Evolutionary conservation across 2,113 vertebrate genomes (phyloP), one percentile per base, ranked within the genome.

Genomic region (Cinclus mexicanus): DNA sequence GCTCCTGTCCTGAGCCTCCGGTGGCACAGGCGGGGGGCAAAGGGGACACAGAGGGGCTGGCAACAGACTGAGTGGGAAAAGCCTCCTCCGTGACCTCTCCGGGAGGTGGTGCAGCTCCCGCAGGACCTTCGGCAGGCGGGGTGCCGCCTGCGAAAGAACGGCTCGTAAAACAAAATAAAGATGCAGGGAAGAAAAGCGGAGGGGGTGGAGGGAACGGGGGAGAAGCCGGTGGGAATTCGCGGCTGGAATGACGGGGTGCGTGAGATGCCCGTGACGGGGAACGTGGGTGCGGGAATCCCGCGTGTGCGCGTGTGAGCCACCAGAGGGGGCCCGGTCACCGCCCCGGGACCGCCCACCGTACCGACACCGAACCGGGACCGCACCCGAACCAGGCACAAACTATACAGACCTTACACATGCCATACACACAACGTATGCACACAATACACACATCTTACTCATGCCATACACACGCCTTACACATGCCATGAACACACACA

Each of bases 141-240:
- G 13, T 21, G 42, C 31, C 13, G 33, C 37, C 49, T 14, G 28
- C 1, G 0, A 33, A 42, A 41, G 7, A 44, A 33, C 3, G 7
- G 31, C 14, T 12, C 44, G 21, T 3, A 6, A n/a, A 52, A 39
- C 17, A 12, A 20, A 33, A 9, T 1, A 19, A 7, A 47, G 21
- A n/a, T 3, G 6, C 0, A 20, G 18, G 11, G 14, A 3, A 4
- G 53, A 22, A 39, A 52, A 49, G 35, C 35, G 37, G 59, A 18
- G 17, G 3, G 9, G 8, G 39, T 7, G 35, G 31, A 63, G 24
- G 31, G 15, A 71, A 17, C 1, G 3, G 31, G 52, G 21, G 19
- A 16, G 41, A 14, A 69, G 25, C 16, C 16, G 3, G 7, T 23
- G 50, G 9, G 18, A 21, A 14, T 23, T 37, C 6, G 1, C 39